Evolutionary conservation across 2,113 vertebrate genomes (phyloP).

Genomic region (Heterotis niloticus): DNA sequence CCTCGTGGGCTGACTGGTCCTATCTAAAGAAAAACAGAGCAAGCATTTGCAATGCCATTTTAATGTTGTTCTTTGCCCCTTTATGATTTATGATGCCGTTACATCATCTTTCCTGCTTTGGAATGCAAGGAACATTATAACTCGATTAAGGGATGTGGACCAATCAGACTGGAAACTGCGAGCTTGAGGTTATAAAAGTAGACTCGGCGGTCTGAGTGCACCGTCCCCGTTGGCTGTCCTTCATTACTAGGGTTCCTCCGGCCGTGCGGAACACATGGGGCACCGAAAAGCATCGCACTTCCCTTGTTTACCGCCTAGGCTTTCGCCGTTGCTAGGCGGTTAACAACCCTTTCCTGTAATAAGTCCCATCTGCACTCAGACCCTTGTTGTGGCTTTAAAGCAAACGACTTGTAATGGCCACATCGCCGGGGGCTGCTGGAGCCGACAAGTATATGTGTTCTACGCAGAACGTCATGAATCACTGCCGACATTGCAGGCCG

Average conservation of each 20-base stretch:
- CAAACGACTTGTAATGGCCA: background rate
- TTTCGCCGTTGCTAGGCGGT: background rate
- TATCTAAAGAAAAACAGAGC: background rate
- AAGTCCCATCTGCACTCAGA: background rate
- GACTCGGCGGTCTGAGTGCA: no score
- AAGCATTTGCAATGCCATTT: background rate
- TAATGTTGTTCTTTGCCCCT: background rate
- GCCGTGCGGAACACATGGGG: background rate
- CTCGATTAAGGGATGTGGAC: background rate
- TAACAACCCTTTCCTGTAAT: background rate
- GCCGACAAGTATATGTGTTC: constrained; percentile 4
- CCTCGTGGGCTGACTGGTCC: background rate
- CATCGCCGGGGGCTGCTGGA: background rate
- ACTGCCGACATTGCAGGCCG: background rate
- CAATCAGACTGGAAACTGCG: background rate
- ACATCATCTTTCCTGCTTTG: background rate
- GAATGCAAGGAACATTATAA: background rate
- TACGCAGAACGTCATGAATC: constrained; percentile 5
- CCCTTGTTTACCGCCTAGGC: background rate
- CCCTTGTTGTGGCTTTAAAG: background rate
- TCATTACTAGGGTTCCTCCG: no score
- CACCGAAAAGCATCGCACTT: background rate
- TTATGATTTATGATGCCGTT: background rate
- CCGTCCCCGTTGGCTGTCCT: no score
- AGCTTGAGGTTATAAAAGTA: background rate